Evolutionary conservation across 2,888 invertebrate species (phyloP).

Genomic region (Tortrix viridana): DNA sequence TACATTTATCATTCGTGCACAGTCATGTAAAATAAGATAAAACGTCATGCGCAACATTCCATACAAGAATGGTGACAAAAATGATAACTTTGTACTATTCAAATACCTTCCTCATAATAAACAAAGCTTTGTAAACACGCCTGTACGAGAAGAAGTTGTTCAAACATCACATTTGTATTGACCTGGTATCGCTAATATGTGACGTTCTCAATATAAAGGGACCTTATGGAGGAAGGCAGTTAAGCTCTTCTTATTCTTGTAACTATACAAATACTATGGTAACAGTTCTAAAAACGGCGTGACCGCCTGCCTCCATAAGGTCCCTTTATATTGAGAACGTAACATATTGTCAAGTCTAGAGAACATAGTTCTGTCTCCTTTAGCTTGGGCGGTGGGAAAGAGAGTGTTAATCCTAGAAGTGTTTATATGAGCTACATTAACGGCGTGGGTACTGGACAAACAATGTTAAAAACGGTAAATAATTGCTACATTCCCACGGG

Average conservation of each 20-base stretch:
- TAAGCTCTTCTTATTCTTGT: too few relatives aligned
- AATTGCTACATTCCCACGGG: slow-evolving; percentile 30
- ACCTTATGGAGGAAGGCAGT: too few relatives aligned
- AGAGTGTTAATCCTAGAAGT: slow-evolving; percentile 1
- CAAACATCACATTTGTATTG: slow-evolving; percentile 10
- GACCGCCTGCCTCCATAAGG: too few relatives aligned
- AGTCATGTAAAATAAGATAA: too few relatives aligned
- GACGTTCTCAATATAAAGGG: too few relatives aligned
- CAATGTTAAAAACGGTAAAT: slow-evolving; percentile 32
- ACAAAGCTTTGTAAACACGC: background rate
- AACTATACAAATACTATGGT: too few relatives aligned
- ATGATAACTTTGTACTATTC: background rate
- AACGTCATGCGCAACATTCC: too few relatives aligned
- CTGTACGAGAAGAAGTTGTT: slow-evolving; percentile 20
- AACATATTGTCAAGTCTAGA: background rate
- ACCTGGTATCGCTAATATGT: background rate
- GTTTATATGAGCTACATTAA: background rate
- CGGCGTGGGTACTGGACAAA: slow-evolving; percentile 31
- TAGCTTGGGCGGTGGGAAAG: too few relatives aligned
- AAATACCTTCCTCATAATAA: slow-evolving; percentile 11
- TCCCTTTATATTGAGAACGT: too few relatives aligned
- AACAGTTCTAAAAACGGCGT: too few relatives aligned
- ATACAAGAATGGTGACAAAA: background rate
- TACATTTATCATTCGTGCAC: too few relatives aligned
- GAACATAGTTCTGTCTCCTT: too few relatives aligned